Conservation (phyloP, 1,140 invertebrate species). For the Mamestra configurata region DNA sequence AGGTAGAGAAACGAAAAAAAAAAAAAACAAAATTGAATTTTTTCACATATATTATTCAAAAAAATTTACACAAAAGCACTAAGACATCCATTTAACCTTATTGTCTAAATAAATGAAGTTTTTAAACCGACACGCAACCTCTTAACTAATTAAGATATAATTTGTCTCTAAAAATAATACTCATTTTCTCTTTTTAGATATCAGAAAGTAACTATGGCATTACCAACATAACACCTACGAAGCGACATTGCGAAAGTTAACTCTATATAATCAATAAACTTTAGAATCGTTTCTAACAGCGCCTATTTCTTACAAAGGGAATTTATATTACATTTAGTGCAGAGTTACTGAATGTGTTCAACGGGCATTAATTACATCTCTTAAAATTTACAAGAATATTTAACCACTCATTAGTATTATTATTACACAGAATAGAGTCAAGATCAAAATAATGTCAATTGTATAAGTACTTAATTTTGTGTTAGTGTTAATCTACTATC, state of each 20-base stretch:
- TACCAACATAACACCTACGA: conserved; percentile 85
- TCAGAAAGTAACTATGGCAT: conserved; percentile 83
- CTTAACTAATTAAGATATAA: conserved; percentile 86
- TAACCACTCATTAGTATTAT: conserved; percentile 55
- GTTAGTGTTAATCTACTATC: conserved; percentile 45
- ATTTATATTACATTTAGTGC: conserved; percentile 83
- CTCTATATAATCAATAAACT: conserved; percentile 48
- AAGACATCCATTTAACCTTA: conserved; percentile 89
- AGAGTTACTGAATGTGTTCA: conserved; percentile 82
- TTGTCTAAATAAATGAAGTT: conserved; percentile 88
- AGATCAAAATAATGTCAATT: conserved; percentile 52
- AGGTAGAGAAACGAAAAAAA: neutral
- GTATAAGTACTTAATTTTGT: conserved; percentile 52
- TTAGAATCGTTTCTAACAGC: conserved; percentile 74
- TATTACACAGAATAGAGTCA: conserved; percentile 50
- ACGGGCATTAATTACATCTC: conserved; percentile 75
- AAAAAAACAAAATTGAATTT: conserved; percentile 63
- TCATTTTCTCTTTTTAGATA: conserved; percentile 82
- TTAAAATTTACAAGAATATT: conserved; percentile 68
- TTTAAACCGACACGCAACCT: conserved; percentile 85
- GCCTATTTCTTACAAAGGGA: conserved; percentile 78
- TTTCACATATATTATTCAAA: conserved; percentile 89
- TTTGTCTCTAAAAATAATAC: conserved; percentile 88
- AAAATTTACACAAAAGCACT: conserved; percentile 89
- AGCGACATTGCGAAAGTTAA: conserved; percentile 79